Conservation (phyloP, 2,797 vertebrate genomes). For the Hydrocynus forskahlii region DNA sequence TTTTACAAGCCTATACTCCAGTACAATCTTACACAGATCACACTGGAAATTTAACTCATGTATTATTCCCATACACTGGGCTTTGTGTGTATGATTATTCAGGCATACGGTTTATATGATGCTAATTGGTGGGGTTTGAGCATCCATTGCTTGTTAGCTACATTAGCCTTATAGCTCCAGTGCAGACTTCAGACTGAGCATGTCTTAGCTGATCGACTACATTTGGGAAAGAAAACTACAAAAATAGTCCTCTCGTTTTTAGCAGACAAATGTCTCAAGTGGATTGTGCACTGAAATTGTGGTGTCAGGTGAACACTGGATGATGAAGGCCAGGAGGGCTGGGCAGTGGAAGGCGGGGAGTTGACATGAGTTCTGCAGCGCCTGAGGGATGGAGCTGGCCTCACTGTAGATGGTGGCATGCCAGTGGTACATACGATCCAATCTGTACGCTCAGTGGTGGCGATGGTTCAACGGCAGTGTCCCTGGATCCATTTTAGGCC, state of each 20-base stretch:
- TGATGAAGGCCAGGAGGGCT: slow-evolving; percentile 2
- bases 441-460: not conserved
- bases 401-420: not conserved
- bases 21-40: too few species aligned
- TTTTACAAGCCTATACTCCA: too few species aligned
- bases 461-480: not conserved
- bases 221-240: not conserved
- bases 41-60: too few species aligned
- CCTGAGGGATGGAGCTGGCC: not conserved
- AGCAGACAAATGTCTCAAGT: not conserved
- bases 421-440: not conserved
- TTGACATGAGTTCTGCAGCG: slow-evolving; percentile 20
- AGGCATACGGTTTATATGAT: not conserved
- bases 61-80: too few species aligned
- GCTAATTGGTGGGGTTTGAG: too few species aligned
- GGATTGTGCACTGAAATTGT: not conserved
- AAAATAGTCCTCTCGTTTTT: not conserved
- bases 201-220: not conserved
- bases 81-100: not conserved
- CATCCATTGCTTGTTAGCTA: too few species aligned
- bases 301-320: slow-evolving; percentile 8
- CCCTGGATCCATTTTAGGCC: not conserved
- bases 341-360: not conserved
- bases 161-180: not conserved
- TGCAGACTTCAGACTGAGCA: not conserved